Base-by-base conservation (phyloP, 2,797 vertebrate genomes). In the Champsocephalus gunnari region DNA sequence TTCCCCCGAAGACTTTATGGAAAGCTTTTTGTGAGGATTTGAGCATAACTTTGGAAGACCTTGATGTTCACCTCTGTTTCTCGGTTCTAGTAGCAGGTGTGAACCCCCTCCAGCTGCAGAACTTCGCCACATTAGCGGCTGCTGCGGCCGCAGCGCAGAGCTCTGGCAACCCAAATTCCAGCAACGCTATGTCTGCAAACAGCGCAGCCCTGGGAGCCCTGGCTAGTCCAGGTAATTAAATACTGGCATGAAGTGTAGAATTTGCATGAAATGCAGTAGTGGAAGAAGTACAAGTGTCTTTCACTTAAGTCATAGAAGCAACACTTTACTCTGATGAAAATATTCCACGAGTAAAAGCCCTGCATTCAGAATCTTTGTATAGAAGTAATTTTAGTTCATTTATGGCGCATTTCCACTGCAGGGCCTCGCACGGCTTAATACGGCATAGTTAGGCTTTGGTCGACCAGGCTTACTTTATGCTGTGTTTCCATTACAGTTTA, bases 91-190 rank as follows among this genome's bases (percentile, higher is more conserved):
- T 73, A 53, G 2, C 88, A 94, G 97, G 97, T 91, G 96, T 98
- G 95, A 99, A 97, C 92, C 96, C 97, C 89, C 95, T 98, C 89
- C 97, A 99, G 64, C 93, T 99, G 91, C 97, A 99, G 95, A 98
- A 98, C 90, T 92, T 98, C 95, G 97, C 97, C 81, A 98, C 97
- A 38, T 86, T 98, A 93, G 97, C 97, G 65, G 97, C 97, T 0
- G 97, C 97, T 8, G 97, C 97, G 1, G 97, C 97, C 54, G 97
- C 97, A 63, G 97, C 96, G 71, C 97, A 99, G 92, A 96, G 93
- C 93, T 96, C 97, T 92, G 96, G 94, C 90, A 96, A 95, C 82
- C 95, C 96, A 74, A 96, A 94, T 90, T 96, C 96, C 86, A 93
- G 94, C 94, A 97, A 94, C 74, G 95, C 96, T 85, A 94, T 98